These are phyloP conservation scores for Frankliniella intonsa DNA, from an alignment of 2,888 invertebrate species.

Conservation along the genomic window DNA sequence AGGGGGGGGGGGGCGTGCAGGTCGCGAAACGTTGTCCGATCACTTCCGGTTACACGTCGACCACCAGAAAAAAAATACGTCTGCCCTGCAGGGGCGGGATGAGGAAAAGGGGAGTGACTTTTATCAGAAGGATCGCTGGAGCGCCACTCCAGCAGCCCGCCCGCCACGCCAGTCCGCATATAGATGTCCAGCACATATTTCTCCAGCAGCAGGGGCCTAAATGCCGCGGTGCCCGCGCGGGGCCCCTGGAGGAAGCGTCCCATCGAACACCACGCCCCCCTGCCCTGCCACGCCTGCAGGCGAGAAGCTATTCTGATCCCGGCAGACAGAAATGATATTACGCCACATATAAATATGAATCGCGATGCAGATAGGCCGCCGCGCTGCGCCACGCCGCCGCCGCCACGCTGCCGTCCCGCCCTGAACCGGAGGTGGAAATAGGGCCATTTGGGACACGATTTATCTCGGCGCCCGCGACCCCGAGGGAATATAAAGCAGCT, in stretches of 20 bases:
- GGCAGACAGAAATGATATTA: slow-evolving; percentile 18
- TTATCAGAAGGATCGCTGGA: too few species aligned
- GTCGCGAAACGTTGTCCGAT: too few species aligned
- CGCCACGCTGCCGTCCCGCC: not conserved
- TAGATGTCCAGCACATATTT: too few species aligned
- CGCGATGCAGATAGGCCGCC: slow-evolving; percentile 5
- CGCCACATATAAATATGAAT: slow-evolving; percentile 25
- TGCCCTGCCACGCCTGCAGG: not conserved
- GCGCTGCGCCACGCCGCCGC: not conserved
- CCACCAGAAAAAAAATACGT: too few species aligned
- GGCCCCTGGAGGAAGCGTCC: not conserved
- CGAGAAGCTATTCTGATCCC: not conserved
- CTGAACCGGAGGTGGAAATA: slow-evolving; percentile 6
- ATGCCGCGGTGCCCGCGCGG: not conserved
- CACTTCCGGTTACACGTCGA: too few species aligned
- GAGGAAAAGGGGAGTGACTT: too few species aligned
- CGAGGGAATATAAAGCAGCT: slow-evolving; percentile 26
- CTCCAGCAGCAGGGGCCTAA: not conserved
- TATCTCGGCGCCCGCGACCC: slow-evolving; percentile 2
- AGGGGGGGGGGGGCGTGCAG: too few species aligned
- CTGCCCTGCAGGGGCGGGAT: not conserved
- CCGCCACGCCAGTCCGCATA: too few species aligned
- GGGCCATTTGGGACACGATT: slow-evolving; percentile 24
- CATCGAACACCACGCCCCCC: not conserved
- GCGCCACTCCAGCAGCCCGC: not conserved